A percentile compares a stretch with the other conserved stretches of the same genome.
Conservation (phyloP, 2,113 vertebrate genomes). For the Tringa solitaria region DNA sequence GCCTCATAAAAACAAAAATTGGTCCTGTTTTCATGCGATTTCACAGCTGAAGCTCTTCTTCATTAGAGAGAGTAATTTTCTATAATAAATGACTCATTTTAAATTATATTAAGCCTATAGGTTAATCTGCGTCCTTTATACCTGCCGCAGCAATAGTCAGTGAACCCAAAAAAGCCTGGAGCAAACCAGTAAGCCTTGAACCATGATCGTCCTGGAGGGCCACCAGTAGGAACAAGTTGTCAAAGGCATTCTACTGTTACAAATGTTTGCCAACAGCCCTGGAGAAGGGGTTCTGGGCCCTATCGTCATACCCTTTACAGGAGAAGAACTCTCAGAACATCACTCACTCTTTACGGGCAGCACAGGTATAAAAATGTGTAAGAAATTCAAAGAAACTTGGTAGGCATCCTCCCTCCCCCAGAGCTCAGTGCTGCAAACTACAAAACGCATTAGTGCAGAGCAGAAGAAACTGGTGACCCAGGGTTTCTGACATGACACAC, state of each 20-base stretch:
- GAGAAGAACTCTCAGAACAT: not conserved
- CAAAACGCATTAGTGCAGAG: not conserved
- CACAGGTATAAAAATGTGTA: not conserved
- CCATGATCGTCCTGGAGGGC: not conserved
- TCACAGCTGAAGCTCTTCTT: slow-evolving; percentile 33
- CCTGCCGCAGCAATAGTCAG: not conserved
- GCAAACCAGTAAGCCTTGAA: not conserved
- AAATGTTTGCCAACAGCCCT: not conserved
- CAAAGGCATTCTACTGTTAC: not conserved
- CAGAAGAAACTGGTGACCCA: not conserved
- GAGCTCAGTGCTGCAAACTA: not conserved
- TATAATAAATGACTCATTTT: slow-evolving; percentile 27
- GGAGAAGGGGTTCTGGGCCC: not conserved
- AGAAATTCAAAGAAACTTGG: not conserved
- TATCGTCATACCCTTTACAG: fast-evolving
- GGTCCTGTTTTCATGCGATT: not conserved
- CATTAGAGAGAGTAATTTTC: slow-evolving; percentile 18
- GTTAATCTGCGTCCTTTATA: not conserved
- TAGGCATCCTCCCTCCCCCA: not conserved
- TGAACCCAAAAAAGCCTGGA: not conserved
- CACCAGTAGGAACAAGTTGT: slow-evolving; percentile 3
- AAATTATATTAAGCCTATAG: slow-evolving; percentile 21
- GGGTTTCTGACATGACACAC: not conserved
- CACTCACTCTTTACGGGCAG: not conserved
- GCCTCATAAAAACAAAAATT: slow-evolving; percentile 18